Conservation (phyloP, 2,888 invertebrate genomes). For the Melinaea menophilus region DNA sequence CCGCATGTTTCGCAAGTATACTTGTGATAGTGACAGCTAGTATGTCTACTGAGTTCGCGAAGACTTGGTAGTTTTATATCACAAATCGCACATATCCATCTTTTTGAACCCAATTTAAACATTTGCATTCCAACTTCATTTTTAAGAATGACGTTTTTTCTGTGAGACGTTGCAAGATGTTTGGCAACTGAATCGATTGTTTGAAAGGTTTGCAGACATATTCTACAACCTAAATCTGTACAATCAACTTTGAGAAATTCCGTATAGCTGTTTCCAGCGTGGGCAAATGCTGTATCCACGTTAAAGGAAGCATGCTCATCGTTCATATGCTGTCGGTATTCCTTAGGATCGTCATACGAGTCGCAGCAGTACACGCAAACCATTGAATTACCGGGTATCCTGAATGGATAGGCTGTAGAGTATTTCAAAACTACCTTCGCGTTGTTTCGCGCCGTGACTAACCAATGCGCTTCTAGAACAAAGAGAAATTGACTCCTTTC, state of each 20-base stretch:
- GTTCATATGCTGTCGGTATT: slow-evolving; percentile 53
- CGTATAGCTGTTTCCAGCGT: slow-evolving; percentile 35
- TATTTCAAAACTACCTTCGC: slow-evolving; percentile 56
- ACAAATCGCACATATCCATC: slow-evolving; percentile 52
- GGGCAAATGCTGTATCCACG: slow-evolving; percentile 47
- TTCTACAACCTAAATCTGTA: slow-evolving; percentile 49
- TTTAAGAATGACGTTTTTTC: slow-evolving; percentile 41
- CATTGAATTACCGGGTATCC: slow-evolving; percentile 52
- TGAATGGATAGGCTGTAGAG: slow-evolving; percentile 60
- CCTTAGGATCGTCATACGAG: slow-evolving; percentile 44
- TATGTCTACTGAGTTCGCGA: slow-evolving; percentile 51
- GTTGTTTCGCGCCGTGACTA: slow-evolving; percentile 56
- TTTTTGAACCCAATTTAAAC: slow-evolving; percentile 45
- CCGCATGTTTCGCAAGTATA: slow-evolving; percentile 59
- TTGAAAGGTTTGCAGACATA: slow-evolving; percentile 44
- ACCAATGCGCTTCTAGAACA: slow-evolving; percentile 63
- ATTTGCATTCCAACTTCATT: slow-evolving; percentile 52
- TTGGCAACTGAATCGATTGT: slow-evolving; percentile 37
- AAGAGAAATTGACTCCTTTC: slow-evolving; percentile 48
- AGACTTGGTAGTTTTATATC: slow-evolving; percentile 43
- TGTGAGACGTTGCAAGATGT: slow-evolving; percentile 45
- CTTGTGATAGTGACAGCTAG: slow-evolving; percentile 51
- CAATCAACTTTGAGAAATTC: slow-evolving; percentile 50
- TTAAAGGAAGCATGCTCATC: slow-evolving; percentile 46
- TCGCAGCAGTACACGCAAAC: slow-evolving; percentile 60